phyloP scores from a whole-genome alignment of 2,797 vertebrate genomes.

The Esox masquinongy region DNA sequence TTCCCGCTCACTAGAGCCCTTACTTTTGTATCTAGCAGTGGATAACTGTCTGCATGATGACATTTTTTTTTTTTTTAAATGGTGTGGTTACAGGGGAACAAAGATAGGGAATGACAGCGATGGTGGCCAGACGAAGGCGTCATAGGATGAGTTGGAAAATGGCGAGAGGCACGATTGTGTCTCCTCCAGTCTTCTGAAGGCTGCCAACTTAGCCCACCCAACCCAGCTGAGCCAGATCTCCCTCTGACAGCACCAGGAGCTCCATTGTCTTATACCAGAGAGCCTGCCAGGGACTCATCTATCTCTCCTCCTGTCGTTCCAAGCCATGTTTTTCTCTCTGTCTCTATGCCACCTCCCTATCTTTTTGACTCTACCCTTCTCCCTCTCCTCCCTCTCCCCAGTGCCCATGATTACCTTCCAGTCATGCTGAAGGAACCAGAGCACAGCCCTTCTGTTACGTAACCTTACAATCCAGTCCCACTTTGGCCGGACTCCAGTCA shows the following conservation, averaged over 20 bases:
- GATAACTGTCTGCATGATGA: no score
- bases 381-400: not conserved
- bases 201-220: not conserved
- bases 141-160: not conserved
- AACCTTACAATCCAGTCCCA: slow-evolving; percentile 43
- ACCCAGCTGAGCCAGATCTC: not conserved
- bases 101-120: not conserved
- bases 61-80: no score
- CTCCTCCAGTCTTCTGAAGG: not conserved
- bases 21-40: no score
- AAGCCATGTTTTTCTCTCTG: not conserved
- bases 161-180: not conserved
- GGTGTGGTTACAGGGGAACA: not conserved
- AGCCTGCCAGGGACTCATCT: not conserved
- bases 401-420: slow-evolving; percentile 51
- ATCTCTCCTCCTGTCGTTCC: not conserved
- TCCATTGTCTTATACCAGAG: not conserved
- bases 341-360: not conserved
- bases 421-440: slow-evolving; percentile 46
- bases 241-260: not conserved
- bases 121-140: not conserved
- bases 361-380: slow-evolving; percentile 7
- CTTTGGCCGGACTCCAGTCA: slow-evolving; percentile 42
- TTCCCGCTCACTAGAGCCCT: no score
- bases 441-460: slow-evolving; percentile 45